Evolutionary conservation across 2,113 vertebrate species (phyloP).

Genomic region (Gopherus flavomarginatus): DNA sequence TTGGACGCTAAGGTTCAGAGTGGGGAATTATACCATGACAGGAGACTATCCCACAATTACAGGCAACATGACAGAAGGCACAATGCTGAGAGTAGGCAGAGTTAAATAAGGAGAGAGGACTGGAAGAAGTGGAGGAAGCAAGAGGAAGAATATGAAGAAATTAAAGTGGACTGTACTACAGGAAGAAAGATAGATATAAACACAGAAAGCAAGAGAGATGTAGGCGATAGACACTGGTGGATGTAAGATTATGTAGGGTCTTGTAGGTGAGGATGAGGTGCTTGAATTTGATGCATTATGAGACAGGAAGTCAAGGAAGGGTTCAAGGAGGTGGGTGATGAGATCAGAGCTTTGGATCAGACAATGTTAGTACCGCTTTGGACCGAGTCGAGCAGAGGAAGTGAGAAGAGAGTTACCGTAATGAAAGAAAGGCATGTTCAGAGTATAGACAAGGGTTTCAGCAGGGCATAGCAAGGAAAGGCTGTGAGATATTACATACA

Average conservation of each 20-base stretch:
- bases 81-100: not conserved
- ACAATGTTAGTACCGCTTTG: not conserved
- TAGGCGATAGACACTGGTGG: not conserved
- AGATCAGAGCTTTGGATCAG: not conserved
- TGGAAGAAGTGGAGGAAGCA: not conserved
- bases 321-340: conserved; percentile 34
- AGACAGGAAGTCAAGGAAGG: not conserved
- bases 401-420: conserved; percentile 21
- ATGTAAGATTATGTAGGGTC: not conserved
- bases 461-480: not conserved
- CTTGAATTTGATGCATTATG: conserved; percentile 6
- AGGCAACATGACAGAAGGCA: not conserved
- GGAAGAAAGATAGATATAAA: not conserved
- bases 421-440: not conserved
- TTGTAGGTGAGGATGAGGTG: conserved; percentile 13
- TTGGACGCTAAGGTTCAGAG: no score
- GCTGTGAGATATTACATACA: not conserved
- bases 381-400: conserved; percentile 22
- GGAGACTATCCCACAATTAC: not conserved
- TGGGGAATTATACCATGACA: no score
- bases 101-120: conserved; percentile 1
- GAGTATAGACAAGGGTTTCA: not conserved
- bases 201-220: not conserved
- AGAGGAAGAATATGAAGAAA: conserved; percentile 8
- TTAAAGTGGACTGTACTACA: not conserved